Conservation (phyloP, 2,888 invertebrate genomes). For the Nyleta sp. region DNA sequence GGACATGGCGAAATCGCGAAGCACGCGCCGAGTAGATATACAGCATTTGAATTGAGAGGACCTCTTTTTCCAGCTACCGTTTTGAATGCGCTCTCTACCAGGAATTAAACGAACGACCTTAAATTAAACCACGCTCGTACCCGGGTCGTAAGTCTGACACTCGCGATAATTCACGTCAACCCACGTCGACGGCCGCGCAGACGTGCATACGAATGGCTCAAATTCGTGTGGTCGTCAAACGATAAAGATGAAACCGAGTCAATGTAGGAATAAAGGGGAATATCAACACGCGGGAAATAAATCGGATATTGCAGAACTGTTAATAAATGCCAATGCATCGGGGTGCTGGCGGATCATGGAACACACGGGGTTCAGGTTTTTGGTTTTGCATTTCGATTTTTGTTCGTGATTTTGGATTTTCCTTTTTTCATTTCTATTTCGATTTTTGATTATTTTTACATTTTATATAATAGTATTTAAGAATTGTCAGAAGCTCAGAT, state of each 20-base stretch:
- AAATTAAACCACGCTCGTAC: slow-evolving; percentile 78
- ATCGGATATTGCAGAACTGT: too few species aligned
- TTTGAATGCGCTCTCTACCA: slow-evolving; percentile 75
- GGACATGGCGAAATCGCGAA: slow-evolving; percentile 60
- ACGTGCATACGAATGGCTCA: slow-evolving; percentile 78
- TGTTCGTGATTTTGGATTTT: too few species aligned
- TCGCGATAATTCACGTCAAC: slow-evolving; percentile 79
- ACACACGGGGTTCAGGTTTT: too few species aligned
- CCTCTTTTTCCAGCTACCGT: slow-evolving; percentile 69
- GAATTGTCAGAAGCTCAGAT: too few species aligned
- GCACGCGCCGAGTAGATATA: slow-evolving; percentile 60
- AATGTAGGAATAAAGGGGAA: slow-evolving; percentile 45
- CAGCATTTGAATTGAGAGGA: slow-evolving; percentile 63
- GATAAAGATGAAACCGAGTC: slow-evolving; percentile 61
- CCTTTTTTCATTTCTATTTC: too few species aligned
- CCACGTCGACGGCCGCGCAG: slow-evolving; percentile 73
- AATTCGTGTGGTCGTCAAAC: slow-evolving; percentile 75
- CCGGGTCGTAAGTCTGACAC: slow-evolving; percentile 76
- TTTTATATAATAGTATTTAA: too few species aligned
- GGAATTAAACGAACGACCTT: slow-evolving; percentile 79
- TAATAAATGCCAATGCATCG: too few species aligned
- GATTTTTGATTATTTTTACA: too few species aligned
- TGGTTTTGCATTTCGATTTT: too few species aligned
- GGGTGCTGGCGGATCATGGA: too few species aligned
- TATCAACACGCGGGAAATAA: slow-evolving; percentile 44